Evolutionary conservation across 2,888 invertebrate species (phyloP), one percentile per base, ranked within the genome.

Genomic region (Adela reaumurella): DNA sequence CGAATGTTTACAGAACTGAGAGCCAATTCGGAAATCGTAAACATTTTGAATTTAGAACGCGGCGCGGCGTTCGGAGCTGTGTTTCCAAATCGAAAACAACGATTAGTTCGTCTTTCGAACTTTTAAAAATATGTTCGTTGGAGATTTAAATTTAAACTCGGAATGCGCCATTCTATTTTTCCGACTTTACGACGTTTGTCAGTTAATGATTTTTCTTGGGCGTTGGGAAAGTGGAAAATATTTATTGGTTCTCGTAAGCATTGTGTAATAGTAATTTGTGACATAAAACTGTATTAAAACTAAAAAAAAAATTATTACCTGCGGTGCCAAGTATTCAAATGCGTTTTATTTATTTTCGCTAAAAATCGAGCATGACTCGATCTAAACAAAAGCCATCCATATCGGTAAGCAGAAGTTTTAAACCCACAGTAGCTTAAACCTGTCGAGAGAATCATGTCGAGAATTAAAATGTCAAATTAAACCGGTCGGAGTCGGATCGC

Each of bases 81-180:
- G 46, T 47, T 67, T 63, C 62, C 65, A 65, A 74, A 77, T 76
- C 78, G 76, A 77, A 77, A 76, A 74, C 77, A 74, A 67, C 74
- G 77, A 78, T 78, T 76, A 77, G 76, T 77, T 74, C n/a, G 70
- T 68, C 60, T 72, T 76, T 74, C 74, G 76, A 77, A 74, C 68
- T 72, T 70, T 74, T 77, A 77, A 77, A 77, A 74, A 76, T 76
- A 76, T 77, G 77, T 74, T 62, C 69, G 72, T 74, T 74, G 69
- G 35, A 67, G 67, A 70, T 74, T 74, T 69, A 65, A 64, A 65
- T 65, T 66, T 67, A 74, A 73, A 72, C 49, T 70, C 67, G 60
- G 65, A 70, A 70, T 70, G 73, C 68, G 73, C 35, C 14, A 35
- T 70, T 72, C 74, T 67, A 72, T 71, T 76, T 74, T 65, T 63